A percentile compares a stretch with the other conserved stretches of the same genome.
These are phyloP conservation scores for Rhinogobius similis DNA, from an alignment of 2,113 vertebrate species.

Conservation along the genomic window DNA sequence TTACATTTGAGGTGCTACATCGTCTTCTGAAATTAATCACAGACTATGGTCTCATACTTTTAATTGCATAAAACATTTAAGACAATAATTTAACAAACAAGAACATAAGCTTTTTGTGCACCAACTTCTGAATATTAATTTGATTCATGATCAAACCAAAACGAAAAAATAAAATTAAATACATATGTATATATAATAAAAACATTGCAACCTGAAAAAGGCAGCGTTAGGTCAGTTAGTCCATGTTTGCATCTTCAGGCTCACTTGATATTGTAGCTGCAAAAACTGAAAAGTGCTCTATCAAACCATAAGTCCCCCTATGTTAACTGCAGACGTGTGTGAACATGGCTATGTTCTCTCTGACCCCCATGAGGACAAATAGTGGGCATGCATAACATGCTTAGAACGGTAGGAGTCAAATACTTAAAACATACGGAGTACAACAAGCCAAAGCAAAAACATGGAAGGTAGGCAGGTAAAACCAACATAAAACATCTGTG, in stretches of 20 bases:
- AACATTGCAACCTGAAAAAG: constrained; percentile 19
- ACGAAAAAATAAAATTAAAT: constrained; percentile 6
- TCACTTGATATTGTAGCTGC: not conserved
- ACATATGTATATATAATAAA: too few relatives aligned
- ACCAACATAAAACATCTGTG: not conserved
- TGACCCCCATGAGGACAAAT: constrained; percentile 26
- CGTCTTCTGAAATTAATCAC: not conserved
- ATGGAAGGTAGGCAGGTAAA: not conserved
- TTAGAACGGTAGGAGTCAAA: constrained; percentile 4
- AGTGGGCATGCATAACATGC: constrained; percentile 35
- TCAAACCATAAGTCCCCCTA: constrained; percentile 23
- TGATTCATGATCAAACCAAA: constrained; percentile 18
- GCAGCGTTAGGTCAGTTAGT: not conserved
- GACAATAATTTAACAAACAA: constrained; percentile 2
- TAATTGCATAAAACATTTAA: constrained; percentile 64
- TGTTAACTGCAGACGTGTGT: constrained; percentile 16
- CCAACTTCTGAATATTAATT: not conserved
- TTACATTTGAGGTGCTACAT: not conserved
- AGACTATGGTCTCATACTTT: constrained; percentile 35
- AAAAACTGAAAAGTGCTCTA: not conserved
- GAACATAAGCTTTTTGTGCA: not conserved
- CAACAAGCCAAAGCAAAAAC: not conserved
- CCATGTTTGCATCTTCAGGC: not conserved
- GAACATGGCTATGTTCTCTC: constrained; percentile 1
- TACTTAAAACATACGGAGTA: constrained; percentile 1